These are phyloP conservation scores for Lophius piscatorius DNA, from an alignment of 2,113 vertebrate species.

Conservation along the genomic window DNA sequence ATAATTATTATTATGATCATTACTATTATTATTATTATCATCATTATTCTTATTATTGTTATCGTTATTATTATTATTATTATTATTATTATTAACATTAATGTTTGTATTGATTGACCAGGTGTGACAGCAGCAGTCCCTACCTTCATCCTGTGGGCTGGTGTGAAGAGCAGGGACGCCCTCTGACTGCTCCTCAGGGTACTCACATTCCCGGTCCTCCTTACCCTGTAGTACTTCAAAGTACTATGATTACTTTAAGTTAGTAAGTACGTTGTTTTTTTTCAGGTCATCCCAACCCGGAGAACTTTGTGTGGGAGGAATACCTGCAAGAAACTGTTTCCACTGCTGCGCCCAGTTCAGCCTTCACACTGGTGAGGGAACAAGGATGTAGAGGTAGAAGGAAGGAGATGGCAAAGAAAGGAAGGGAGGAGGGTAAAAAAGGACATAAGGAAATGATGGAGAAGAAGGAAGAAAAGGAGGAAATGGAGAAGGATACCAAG, in stretches of 20 bases:
- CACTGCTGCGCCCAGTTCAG: conserved; percentile 80
- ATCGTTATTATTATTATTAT: no score
- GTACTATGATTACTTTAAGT: no score
- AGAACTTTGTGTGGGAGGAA: conserved; percentile 86
- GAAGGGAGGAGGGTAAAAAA: neutral
- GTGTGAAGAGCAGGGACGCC: conserved; percentile 84
- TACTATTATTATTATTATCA: no score
- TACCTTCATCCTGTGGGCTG: conserved; percentile 89
- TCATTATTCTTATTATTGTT: no score
- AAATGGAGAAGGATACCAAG: neutral
- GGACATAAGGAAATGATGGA: neutral
- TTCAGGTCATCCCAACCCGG: conserved; percentile 82
- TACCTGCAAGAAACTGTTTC: conserved; percentile 85
- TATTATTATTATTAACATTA: neutral
- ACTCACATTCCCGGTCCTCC: no score
- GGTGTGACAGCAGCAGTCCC: conserved; percentile 90
- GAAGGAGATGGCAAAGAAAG: neutral
- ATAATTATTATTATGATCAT: no score
- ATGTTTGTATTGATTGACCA: conserved; percentile 43
- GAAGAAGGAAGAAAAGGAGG: neutral
- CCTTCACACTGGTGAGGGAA: conserved; percentile 83
- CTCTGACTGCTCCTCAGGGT: conserved; percentile 89
- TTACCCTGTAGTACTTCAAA: no score
- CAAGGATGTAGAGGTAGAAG: neutral
- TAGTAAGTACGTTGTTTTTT: no score